phyloP scores from a whole-genome alignment of 2,113 vertebrate species.

The Numida meleagris region DNA sequence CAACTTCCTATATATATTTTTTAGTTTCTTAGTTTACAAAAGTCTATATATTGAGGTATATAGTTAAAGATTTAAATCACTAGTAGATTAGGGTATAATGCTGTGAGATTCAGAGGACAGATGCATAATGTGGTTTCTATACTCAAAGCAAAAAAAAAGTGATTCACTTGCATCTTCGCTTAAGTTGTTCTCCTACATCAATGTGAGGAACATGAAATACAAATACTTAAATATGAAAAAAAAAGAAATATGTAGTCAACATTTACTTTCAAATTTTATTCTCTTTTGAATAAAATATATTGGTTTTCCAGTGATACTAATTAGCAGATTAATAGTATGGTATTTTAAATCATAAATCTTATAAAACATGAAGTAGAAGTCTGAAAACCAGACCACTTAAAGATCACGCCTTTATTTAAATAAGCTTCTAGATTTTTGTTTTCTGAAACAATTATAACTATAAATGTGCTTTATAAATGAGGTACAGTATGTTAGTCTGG shows the following conservation, averaged over 20 bases:
- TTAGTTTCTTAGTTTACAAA: neutral
- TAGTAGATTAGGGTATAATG: neutral
- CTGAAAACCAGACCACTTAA: neutral
- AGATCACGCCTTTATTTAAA: neutral
- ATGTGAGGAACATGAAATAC: neutral
- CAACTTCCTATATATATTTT: neutral
- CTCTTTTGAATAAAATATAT: accelerated
- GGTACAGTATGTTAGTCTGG: neutral
- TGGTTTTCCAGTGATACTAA: neutral
- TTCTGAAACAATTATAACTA: neutral
- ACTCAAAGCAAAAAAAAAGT: neutral
- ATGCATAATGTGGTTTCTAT: neutral
- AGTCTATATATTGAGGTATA: neutral
- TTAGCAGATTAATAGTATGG: neutral
- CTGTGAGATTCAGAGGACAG: neutral
- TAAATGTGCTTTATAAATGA: neutral
- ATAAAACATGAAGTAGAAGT: neutral
- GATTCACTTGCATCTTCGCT: neutral
- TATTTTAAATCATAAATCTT: neutral
- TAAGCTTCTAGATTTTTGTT: neutral
- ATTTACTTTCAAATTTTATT: neutral
- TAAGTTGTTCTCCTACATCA: neutral
- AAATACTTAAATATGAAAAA: neutral
- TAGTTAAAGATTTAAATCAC: neutral
- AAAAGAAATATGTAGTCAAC: neutral